Conservation (phyloP, 2,113 vertebrate genomes). For the Pandion haliaetus region DNA sequence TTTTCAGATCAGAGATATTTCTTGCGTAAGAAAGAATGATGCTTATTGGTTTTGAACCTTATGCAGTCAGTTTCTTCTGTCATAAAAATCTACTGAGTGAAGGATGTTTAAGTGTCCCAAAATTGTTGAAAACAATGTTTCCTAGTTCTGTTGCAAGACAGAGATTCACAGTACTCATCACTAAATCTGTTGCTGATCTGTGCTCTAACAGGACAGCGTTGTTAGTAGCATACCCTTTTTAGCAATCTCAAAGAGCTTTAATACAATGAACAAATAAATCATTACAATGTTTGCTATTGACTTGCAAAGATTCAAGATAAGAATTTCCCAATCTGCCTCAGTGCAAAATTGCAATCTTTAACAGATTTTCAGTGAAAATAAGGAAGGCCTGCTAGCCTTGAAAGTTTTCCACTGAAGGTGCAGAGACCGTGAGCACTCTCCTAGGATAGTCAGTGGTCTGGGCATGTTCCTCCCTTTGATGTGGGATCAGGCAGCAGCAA, state of each 20-base stretch:
- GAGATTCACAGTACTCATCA: background rate
- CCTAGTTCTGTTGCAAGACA: background rate
- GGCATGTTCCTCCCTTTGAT: background rate
- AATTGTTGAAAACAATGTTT: background rate
- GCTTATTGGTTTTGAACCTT: background rate
- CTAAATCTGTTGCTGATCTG: background rate
- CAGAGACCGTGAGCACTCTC: background rate
- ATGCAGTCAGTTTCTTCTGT: background rate
- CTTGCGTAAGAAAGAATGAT: background rate
- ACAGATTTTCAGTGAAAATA: background rate
- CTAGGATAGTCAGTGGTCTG: background rate
- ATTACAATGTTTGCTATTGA: background rate
- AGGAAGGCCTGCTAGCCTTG: background rate
- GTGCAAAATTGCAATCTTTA: background rate
- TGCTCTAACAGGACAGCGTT: background rate
- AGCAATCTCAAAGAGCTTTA: background rate
- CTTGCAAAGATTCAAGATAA: background rate
- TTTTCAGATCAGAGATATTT: background rate
- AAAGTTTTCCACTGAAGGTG: background rate
- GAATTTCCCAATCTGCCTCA: background rate
- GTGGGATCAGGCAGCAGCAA: background rate
- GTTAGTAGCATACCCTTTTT: background rate
- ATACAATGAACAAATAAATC: background rate
- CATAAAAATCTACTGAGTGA: background rate
- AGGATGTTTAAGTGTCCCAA: background rate